Base-by-base conservation (phyloP, 2,888 invertebrate genomes). In the Idaea aversata region DNA sequence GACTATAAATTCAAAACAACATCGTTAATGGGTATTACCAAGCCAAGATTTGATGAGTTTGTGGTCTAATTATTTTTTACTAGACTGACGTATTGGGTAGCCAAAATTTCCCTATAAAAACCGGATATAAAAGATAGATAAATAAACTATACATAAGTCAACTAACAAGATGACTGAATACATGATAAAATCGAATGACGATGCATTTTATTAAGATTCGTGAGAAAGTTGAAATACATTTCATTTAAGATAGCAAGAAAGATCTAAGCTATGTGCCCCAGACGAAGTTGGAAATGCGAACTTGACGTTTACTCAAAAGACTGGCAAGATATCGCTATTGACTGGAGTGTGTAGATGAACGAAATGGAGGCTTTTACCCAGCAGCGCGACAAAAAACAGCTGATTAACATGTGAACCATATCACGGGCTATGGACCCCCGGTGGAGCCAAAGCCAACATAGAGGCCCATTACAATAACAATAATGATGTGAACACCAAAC, bases 1-100 rank as follows among this genome's bases (percentile, higher is more conserved):
- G 60, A 60, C 6, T 61, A 47, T 62, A 47, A 62, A 62, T 25
- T 34, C 25, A 47, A 13, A 15, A 57, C 57, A 57, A 62, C 62
- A 57, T 57, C 47, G 25, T 62, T 62, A 57, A 5, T 5, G 34
- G 34, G 47, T 36, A 34, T 47, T 47, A 47, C 47, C 47, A 47
- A 47, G 47, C 47, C 47, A 5, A 47, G 47, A 7, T 47, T 47
- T 5, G 47, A 47, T 47, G 47, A 47, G 47, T 13, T 47, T 47
- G 47, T 47, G 47, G 47, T 47, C 47, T 47, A 47, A 47, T 47
- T 47, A 47, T 47, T 47, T 47, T 47, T 47, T 47, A 47, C 47
- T 47, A 47, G 13, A 10, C 47, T 47, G 47, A 47, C 47, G 47
- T 47, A 10, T 47, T 47, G 47, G 47, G 47, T 47, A 47, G 47